Conservation (phyloP, 2,113 vertebrate genomes). For the Carettochelys insculpta region DNA sequence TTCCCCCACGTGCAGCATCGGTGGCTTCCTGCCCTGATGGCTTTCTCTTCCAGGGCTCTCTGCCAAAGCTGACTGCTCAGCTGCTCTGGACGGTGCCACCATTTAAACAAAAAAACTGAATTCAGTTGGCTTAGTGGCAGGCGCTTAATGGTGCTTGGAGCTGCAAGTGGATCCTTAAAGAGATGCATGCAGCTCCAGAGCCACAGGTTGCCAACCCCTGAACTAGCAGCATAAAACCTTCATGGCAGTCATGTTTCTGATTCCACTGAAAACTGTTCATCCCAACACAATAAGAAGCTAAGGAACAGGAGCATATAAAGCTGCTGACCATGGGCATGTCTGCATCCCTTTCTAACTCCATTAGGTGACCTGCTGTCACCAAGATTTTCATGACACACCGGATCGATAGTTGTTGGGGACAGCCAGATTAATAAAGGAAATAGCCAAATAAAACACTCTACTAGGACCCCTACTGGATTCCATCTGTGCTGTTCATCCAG, state of each 20-base stretch:
- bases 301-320: neutral
- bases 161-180: too few species aligned
- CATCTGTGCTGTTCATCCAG: neutral
- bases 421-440: neutral
- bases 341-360: neutral
- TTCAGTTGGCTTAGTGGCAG: too few species aligned
- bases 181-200: too few species aligned
- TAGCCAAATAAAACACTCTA: neutral
- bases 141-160: too few species aligned
- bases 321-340: neutral
- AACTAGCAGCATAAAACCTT: neutral
- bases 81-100: too few species aligned
- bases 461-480: neutral
- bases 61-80: too few species aligned
- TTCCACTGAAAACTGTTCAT: neutral
- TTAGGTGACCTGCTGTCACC: neutral
- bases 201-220: too few species aligned
- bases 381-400: neutral
- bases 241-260: neutral
- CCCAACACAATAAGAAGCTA: neutral
- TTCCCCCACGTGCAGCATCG: too few species aligned
- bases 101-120: too few species aligned
- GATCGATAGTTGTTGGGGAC: neutral
- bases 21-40: too few species aligned
- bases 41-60: too few species aligned